Evolutionary conservation across 1,140 invertebrate species (phyloP).

Genomic region (Lasaia peninsularis): DNA sequence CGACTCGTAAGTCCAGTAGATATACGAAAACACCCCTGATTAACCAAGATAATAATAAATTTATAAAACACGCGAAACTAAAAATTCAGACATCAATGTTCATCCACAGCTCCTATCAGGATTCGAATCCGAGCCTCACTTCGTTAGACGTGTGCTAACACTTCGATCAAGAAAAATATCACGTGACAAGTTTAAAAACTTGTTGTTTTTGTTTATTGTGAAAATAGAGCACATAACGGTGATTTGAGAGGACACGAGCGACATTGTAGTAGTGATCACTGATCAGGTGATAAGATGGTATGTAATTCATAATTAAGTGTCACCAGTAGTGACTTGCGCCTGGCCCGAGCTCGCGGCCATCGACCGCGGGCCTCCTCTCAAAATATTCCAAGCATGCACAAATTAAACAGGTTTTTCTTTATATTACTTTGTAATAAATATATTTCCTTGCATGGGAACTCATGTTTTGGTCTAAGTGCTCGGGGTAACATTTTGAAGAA

Average conservation of each 20-base stretch:
- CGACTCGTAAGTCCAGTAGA: too few species aligned
- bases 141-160: too few species aligned
- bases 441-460: conserved; percentile 48
- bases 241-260: conserved; percentile 10
- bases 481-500: too few species aligned
- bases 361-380: conserved; percentile 64
- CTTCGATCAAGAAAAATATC: too few species aligned
- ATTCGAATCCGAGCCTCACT: too few species aligned
- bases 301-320: conserved; percentile 42
- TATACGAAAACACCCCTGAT: too few species aligned
- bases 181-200: not conserved
- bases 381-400: conserved; percentile 73
- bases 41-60: too few species aligned
- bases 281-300: conserved; percentile 27
- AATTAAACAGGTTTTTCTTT: conserved; percentile 72
- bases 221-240: conserved; percentile 3
- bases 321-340: conserved; percentile 36
- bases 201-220: not conserved
- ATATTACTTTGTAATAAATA: conserved; percentile 42
- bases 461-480: too few species aligned
- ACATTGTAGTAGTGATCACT: conserved; percentile 20
- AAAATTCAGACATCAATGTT: too few species aligned
- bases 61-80: too few species aligned
- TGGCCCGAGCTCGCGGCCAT: conserved; percentile 39
- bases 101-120: too few species aligned